phyloP scores from a whole-genome alignment of 2,113 vertebrate genomes.

The Climacteris rufus region DNA sequence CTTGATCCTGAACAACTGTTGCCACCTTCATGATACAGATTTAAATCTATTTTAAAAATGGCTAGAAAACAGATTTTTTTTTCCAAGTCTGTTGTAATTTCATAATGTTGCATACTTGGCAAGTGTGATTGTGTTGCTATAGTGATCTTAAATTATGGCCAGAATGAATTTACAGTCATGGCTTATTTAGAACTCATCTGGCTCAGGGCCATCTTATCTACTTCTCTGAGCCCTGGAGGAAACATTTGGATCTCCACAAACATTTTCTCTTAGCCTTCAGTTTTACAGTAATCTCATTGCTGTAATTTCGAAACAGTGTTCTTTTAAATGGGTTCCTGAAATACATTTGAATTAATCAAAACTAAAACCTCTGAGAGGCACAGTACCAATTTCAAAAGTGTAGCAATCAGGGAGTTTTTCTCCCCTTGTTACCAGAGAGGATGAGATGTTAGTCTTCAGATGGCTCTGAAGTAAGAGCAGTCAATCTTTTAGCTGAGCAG shows the following conservation, averaged over 20 bases:
- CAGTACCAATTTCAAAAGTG: neutral
- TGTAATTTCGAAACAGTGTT: neutral
- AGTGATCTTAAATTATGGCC: constrained; percentile 27
- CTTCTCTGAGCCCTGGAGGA: neutral
- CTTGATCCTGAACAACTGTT: neutral
- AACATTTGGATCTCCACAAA: neutral
- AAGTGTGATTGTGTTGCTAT: constrained; percentile 39
- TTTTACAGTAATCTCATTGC: neutral
- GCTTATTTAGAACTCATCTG: neutral
- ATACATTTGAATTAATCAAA: neutral
- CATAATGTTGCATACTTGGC: neutral
- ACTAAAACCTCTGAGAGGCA: neutral
- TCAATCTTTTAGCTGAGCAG: neutral
- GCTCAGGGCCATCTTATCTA: neutral
- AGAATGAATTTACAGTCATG: constrained; percentile 2
- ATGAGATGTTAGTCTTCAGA: neutral
- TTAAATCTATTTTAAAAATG: neutral
- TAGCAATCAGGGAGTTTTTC: neutral
- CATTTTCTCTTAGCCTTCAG: neutral
- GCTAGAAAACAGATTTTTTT: neutral
- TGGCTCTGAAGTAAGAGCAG: neutral
- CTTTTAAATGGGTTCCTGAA: neutral
- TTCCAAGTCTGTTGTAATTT: neutral
- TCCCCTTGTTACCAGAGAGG: neutral
- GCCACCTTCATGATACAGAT: neutral